Evolutionary conservation across 2,797 vertebrate genomes (phyloP).

Genomic region (Brotula barbata): DNA sequence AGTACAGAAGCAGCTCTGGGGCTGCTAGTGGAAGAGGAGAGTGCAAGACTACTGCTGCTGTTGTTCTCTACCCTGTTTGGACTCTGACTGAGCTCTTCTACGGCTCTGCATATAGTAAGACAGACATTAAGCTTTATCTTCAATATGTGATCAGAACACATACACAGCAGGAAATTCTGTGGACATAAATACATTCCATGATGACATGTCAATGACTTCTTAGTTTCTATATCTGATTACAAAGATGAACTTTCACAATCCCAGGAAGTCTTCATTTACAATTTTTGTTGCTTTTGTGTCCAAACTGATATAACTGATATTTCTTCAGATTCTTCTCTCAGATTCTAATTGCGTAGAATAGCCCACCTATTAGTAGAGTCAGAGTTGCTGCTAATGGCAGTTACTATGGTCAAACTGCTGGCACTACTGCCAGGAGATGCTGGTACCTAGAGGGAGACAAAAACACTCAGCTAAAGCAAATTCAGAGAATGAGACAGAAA

Average conservation of each 20-base stretch:
- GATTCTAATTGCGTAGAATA: not conserved
- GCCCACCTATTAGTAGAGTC: constrained; percentile 85
- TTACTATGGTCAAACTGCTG: constrained; percentile 91
- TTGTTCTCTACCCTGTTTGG: constrained; percentile 83
- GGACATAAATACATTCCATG: too few relatives aligned
- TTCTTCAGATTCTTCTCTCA: too few relatives aligned
- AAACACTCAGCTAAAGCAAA: not conserved
- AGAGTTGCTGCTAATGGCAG: constrained; percentile 87
- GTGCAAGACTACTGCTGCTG: constrained; percentile 71
- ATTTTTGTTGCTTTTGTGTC: too few relatives aligned
- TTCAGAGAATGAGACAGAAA: not conserved
- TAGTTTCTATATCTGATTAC: too few relatives aligned
- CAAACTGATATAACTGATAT: too few relatives aligned
- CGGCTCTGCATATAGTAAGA: constrained; percentile 73
- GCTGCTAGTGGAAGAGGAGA: constrained; percentile 74
- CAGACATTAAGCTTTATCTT: not conserved
- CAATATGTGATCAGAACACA: not conserved
- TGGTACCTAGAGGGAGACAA: constrained; percentile 78
- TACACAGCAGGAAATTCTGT: not conserved
- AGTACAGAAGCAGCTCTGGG: constrained; percentile 85
- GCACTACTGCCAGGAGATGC: constrained; percentile 89
- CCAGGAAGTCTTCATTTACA: too few relatives aligned
- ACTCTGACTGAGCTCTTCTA: constrained; percentile 88
- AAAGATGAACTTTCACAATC: too few relatives aligned
- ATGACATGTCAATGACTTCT: too few relatives aligned